Base-by-base conservation (phyloP, 2,888 invertebrate genomes). In the Galerucella pusilla region DNA sequence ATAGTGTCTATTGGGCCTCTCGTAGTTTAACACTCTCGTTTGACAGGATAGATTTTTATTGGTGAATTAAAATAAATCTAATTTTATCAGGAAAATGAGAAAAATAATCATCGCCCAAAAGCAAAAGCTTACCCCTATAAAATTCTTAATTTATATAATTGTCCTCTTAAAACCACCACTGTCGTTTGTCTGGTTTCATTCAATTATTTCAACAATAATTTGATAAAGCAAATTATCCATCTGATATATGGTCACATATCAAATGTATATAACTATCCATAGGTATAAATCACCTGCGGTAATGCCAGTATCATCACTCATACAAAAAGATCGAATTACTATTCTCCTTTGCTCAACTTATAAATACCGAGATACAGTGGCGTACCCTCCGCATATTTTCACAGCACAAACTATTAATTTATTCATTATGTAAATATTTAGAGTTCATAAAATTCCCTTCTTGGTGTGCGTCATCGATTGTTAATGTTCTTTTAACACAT, bases 251-350 rank as follows among this genome's bases (percentile, higher is more conserved):
- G 69, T 69, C 69, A 45, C 69, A 60, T 69, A 69, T 69, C 69
- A 69, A 57, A 69, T 69, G 69, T 60, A 60, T 69, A 69, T 25
- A 60, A 69, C 59, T 59, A 25, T 11, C 59, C 25, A 10, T 61
- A 61, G 35, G 35, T 54, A 70, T 70, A 70, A 70, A 70, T 70
- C 70, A 70, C 63, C 63, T 45, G 61, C 61, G 70, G 70, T 70
- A 70, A 70, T 71, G 45, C 54, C 54, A 71, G 64, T 54, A 71
- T 64, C 64, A 71, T 71, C 71, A 71, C 64, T 71, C 71, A 71
- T 71, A 49, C 63, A 49, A 35, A 52, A 42, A 68, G 68, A 59
- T 73, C 42, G 68, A 73, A 63, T 73, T 73, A 73, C 68, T 49
- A 61, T 67, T 67, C 73, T 73, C 73, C 42, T 59, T 42, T 7